Evolutionary conservation across 2,797 vertebrate species (phyloP).

Genomic region (Anniella stebbinsi): DNA sequence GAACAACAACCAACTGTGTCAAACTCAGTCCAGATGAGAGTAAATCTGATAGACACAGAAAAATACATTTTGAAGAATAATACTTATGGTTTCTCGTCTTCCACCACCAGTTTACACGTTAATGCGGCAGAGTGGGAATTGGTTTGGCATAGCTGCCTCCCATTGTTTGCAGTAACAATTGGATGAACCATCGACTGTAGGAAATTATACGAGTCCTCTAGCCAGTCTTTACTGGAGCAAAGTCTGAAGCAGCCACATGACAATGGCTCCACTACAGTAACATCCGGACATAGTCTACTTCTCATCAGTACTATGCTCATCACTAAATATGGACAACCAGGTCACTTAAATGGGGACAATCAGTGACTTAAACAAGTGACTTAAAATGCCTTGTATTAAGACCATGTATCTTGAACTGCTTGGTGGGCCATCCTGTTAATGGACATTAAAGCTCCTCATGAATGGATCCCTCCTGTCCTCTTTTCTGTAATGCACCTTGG

Average conservation of each 20-base stretch:
- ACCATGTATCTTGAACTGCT: neutral
- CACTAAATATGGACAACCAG: neutral
- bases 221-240: neutral
- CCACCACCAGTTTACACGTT: neutral
- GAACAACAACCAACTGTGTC: constrained; percentile 41
- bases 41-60: neutral
- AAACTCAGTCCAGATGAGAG: neutral
- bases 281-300: too few relatives aligned
- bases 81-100: neutral
- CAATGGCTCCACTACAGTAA: neutral
- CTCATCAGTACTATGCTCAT: neutral
- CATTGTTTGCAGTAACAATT: neutral
- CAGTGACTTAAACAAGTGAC: neutral
- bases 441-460: neutral
- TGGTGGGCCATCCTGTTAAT: too few relatives aligned
- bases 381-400: constrained; percentile 10
- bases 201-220: neutral
- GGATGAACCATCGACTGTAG: neutral
- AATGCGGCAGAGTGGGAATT: neutral
- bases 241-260: neutral
- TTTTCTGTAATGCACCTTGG: neutral
- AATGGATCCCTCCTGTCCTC: neutral
- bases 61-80: neutral
- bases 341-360: too few relatives aligned
- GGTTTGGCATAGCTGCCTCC: neutral